Percentiles rank a stretch among this genome's conserved stretches.
Conservation (phyloP, 2,888 invertebrate genomes). For the Sesia apiformis region DNA sequence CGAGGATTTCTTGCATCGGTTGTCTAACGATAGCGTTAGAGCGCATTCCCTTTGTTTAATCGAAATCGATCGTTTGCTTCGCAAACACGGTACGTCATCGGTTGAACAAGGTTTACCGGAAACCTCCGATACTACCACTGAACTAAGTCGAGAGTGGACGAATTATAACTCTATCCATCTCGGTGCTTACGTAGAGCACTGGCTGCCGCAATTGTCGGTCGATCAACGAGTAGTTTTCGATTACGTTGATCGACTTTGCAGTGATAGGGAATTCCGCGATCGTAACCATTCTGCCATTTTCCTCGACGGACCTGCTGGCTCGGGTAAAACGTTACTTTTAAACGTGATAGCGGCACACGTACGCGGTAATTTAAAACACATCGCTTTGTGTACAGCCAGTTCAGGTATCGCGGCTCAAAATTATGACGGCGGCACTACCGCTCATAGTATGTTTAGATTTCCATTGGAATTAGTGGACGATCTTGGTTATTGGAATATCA, state of each 20-base stretch:
- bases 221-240: not conserved
- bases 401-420: conserved; percentile 2
- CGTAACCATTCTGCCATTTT: not conserved
- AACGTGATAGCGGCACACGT: conserved; percentile 1
- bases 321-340: conserved; percentile 3
- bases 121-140: not conserved
- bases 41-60: not conserved
- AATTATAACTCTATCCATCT: not conserved
- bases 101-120: not conserved
- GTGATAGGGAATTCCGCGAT: not conserved
- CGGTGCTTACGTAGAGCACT: not conserved
- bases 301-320: conserved; percentile 3
- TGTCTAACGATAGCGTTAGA: not conserved
- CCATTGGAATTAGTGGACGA: conserved; percentile 2
- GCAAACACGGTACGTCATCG: not conserved
- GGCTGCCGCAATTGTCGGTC: not conserved
- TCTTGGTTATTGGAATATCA: conserved; percentile 1
- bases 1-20: conserved; percentile 1
- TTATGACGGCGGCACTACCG: conserved; percentile 1
- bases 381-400: conserved; percentile 1
- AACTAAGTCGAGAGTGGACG: not conserved
- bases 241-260: not conserved
- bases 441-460: conserved; percentile 4
- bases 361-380: not conserved
- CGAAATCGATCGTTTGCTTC: not conserved